Conservation (phyloP, 2,888 invertebrate genomes). For the Drosophila bunnanda region DNA sequence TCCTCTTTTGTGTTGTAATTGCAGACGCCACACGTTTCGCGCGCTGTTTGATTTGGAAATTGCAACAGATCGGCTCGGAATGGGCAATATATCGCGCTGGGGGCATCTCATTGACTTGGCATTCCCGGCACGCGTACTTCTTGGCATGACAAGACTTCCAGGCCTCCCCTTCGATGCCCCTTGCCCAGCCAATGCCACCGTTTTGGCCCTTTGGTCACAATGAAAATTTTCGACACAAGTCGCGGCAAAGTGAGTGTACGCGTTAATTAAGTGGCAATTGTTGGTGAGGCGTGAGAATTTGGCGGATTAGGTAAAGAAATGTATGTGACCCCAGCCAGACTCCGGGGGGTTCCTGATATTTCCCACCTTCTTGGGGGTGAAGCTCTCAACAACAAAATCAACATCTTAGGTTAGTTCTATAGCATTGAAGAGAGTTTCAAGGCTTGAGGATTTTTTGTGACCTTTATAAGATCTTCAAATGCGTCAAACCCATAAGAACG, state of each 20-base stretch:
- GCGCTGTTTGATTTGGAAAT: slow-evolving; percentile 79
- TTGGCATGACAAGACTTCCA: slow-evolving; percentile 82
- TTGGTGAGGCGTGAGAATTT: slow-evolving; percentile 76
- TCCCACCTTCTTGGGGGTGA: neutral
- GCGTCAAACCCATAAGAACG: neutral
- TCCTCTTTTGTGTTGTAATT: slow-evolving; percentile 71
- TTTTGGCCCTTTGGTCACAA: slow-evolving; percentile 29
- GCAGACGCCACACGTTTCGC: slow-evolving; percentile 80
- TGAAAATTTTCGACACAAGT: slow-evolving; percentile 38
- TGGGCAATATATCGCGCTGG: slow-evolving; percentile 66
- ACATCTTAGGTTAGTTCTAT: neutral
- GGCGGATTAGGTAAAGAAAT: slow-evolving; percentile 76
- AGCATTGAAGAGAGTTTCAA: neutral
- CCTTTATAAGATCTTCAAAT: too few relatives aligned
- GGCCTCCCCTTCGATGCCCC: slow-evolving; percentile 44
- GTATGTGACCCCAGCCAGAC: slow-evolving; percentile 8
- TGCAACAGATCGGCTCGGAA: slow-evolving; percentile 73
- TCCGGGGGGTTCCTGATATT: neutral
- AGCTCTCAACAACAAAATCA: neutral
- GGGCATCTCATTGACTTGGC: slow-evolving; percentile 64
- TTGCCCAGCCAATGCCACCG: neutral
- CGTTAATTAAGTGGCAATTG: slow-evolving; percentile 80
- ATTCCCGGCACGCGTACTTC: slow-evolving; percentile 80
- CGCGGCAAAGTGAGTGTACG: slow-evolving; percentile 31
- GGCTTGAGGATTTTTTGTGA: neutral